phyloP scores from a whole-genome alignment of 2,888 invertebrate genomes.

The Thecophora atra region DNA sequence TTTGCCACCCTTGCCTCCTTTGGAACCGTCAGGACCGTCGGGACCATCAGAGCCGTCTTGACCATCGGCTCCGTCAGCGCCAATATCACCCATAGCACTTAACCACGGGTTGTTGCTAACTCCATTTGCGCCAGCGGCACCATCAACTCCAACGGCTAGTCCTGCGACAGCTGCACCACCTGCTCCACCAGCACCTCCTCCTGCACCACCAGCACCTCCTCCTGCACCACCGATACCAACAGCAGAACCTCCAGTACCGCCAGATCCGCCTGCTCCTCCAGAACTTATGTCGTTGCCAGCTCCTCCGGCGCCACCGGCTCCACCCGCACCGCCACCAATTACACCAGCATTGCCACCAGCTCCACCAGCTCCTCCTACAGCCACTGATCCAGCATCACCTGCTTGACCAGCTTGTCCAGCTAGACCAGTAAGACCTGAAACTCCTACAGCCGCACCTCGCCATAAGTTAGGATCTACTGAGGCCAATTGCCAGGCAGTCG shows the following conservation, averaged over 20 bases:
- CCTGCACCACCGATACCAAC: conserved; percentile 50
- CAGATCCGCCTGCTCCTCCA: conserved; percentile 51
- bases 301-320: neutral
- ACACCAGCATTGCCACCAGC: conserved; percentile 48
- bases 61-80: conserved; percentile 52
- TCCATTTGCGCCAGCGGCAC: conserved; percentile 48
- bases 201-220: conserved; percentile 50
- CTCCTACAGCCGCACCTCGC: conserved; percentile 7
- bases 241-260: conserved; percentile 48
- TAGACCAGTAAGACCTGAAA: neutral
- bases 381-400: conserved; percentile 45
- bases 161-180: conserved; percentile 48
- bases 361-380: conserved; percentile 10
- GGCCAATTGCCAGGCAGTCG: neutral
- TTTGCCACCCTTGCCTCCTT: conserved; percentile 56
- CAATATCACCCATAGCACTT: conserved; percentile 37
- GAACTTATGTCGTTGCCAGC: conserved; percentile 43
- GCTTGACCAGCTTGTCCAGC: conserved; percentile 14
- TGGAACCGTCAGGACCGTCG: conserved; percentile 55
- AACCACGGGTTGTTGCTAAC: neutral
- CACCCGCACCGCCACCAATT: conserved; percentile 34
- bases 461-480: neutral
- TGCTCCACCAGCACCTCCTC: conserved; percentile 51
- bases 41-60: conserved; percentile 54
- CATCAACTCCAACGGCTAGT: conserved; percentile 49